A percentile compares a stretch with the other conserved stretches of the same genome.
These are phyloP conservation scores for Drosophila niveifrons DNA, from an alignment of 2,888 invertebrate genomes.

Conservation along the genomic window DNA sequence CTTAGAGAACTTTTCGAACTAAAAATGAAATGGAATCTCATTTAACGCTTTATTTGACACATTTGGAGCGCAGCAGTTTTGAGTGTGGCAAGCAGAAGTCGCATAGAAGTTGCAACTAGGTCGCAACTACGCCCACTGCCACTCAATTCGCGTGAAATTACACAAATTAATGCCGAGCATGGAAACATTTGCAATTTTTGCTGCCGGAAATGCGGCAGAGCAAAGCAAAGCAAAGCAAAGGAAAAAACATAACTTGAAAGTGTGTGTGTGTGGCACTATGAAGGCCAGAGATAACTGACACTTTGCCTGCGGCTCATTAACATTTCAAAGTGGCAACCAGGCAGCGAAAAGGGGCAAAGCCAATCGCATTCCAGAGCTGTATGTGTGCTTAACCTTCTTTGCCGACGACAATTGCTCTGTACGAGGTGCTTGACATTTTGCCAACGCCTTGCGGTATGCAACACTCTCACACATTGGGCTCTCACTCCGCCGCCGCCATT, in stretches of 20 bases:
- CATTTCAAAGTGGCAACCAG: conserved; percentile 60
- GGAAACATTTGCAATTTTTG: conserved; percentile 18
- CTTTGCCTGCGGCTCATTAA: conserved; percentile 71
- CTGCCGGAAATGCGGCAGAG: conserved; percentile 48
- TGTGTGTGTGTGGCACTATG: conserved; percentile 35
- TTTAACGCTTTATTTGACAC: conserved; percentile 76
- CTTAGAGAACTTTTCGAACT: conserved; percentile 34
- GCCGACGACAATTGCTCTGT: conserved; percentile 23
- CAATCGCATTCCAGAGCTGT: conserved; percentile 18
- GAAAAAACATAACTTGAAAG: conserved; percentile 39
- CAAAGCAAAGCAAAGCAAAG: not conserved
- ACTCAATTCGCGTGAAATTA: conserved; percentile 64
- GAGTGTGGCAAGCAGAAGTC: conserved; percentile 37
- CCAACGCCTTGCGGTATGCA: conserved; percentile 69
- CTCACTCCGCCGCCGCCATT: conserved; percentile 12
- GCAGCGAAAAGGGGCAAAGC: conserved; percentile 42
- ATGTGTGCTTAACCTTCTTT: conserved; percentile 71
- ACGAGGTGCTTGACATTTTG: conserved; percentile 75
- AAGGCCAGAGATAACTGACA: conserved; percentile 68
- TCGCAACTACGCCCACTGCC: conserved; percentile 51
- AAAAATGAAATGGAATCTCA: conserved; percentile 69
- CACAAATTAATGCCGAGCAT: conserved; percentile 62
- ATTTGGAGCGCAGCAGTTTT: conserved; percentile 53
- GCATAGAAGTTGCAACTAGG: conserved; percentile 53
- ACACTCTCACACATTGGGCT: conserved; percentile 15